Percentiles rank a stretch among this genome's conserved stretches.
phyloP scores from a whole-genome alignment of 2,113 vertebrate species.

The Proterorhinus semilunaris region DNA sequence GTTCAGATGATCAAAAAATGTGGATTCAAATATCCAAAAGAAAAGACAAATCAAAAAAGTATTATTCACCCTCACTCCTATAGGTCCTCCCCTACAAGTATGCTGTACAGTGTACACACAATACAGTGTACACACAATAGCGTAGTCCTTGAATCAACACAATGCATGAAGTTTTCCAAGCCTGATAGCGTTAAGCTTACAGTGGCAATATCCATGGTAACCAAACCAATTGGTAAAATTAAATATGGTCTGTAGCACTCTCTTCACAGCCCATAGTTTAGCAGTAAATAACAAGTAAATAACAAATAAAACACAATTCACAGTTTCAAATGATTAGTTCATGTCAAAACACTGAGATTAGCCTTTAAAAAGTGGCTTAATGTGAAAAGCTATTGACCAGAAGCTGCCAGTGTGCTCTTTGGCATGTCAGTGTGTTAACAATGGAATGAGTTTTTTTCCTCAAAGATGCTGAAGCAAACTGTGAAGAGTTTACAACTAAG shows the following conservation, averaged over 20 bases:
- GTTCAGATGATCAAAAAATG: too few relatives aligned
- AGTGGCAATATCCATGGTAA: constrained; percentile 47
- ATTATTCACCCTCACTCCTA: neutral
- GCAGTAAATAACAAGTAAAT: constrained; percentile 23
- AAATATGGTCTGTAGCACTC: constrained; percentile 4
- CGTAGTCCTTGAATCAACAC: constrained; percentile 7
- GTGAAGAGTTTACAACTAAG: constrained; percentile 39
- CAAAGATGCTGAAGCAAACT: constrained; percentile 18
- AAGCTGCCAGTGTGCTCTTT: constrained; percentile 33
- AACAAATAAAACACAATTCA: constrained; percentile 21
- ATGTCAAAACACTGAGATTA: neutral
- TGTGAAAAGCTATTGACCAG: constrained; percentile 2
- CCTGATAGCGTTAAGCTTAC: constrained; percentile 26
- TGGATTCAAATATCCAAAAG: too few relatives aligned
- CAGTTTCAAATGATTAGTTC: constrained; percentile 12
- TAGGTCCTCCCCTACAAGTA: neutral
- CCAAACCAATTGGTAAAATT: constrained; percentile 15
- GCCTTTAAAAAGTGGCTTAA: constrained; percentile 6
- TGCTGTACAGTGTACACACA: constrained; percentile 17
- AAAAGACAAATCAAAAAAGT: too few relatives aligned
- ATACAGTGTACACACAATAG: neutral
- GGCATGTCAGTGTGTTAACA: constrained; percentile 16
- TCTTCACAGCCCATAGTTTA: constrained; percentile 1
- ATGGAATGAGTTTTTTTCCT: constrained; percentile 20
- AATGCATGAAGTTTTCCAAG: neutral